Evolutionary conservation across 2,888 invertebrate genomes (phyloP).

Genomic region (Xestia ashworthii): DNA sequence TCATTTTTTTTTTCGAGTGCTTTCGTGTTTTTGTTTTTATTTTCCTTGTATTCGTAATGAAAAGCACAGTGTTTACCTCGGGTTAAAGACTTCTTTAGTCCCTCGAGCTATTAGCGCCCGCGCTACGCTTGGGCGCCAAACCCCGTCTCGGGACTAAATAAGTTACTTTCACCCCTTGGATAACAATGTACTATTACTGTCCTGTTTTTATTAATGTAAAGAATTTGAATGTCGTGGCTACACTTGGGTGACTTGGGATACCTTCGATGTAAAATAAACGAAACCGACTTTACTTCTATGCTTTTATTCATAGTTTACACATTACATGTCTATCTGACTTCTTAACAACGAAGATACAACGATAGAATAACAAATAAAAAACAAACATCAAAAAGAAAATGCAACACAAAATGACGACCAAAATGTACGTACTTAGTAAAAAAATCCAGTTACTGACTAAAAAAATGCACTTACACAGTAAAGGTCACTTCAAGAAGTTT

Average conservation of each 20-base stretch:
- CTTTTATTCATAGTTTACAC: slow-evolving; percentile 83
- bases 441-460: slow-evolving; percentile 36
- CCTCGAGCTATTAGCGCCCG: no score
- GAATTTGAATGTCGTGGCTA: neutral
- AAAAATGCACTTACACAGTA: slow-evolving; percentile 53
- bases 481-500: slow-evolving; percentile 49
- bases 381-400: slow-evolving; percentile 74
- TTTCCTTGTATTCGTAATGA: no score
- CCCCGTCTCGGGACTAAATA: no score
- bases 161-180: no score
- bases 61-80: no score
- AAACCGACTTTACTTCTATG: slow-evolving; percentile 69
- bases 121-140: no score
- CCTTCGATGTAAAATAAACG: slow-evolving; percentile 6
- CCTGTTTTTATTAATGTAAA: no score
- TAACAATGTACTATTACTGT: no score
- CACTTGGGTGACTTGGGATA: neutral
- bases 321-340: slow-evolving; percentile 78
- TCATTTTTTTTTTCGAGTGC: no score
- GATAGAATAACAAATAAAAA: slow-evolving; percentile 77
- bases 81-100: no score
- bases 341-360: slow-evolving; percentile 75
- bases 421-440: slow-evolving; percentile 67
- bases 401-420: slow-evolving; percentile 66
- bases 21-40: no score